These are phyloP conservation scores for Microcebus tavaratra DNA, from an alignment of 2,113 vertebrate species.

Conservation along the genomic window DNA sequence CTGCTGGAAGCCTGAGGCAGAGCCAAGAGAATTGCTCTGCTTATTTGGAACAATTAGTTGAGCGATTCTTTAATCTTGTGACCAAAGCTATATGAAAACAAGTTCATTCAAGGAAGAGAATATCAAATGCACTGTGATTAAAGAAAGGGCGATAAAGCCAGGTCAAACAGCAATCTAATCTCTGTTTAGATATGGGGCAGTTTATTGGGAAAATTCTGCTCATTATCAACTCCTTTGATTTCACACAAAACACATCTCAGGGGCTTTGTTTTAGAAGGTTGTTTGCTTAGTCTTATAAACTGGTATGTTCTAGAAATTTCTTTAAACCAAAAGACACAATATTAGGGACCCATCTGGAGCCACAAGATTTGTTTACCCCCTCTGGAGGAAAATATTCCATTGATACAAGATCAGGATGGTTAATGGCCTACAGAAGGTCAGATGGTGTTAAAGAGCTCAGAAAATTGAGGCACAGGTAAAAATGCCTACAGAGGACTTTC, in stretches of 20 bases:
- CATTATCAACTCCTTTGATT: slow-evolving; percentile 43
- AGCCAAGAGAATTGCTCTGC: slow-evolving; percentile 11
- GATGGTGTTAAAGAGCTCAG: background rate
- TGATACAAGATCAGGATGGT: background rate
- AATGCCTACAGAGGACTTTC: background rate
- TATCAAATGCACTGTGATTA: slow-evolving; percentile 46
- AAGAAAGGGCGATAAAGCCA: background rate
- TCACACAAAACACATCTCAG: background rate
- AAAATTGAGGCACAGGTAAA: background rate
- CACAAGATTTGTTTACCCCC: background rate
- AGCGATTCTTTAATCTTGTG: slow-evolving; percentile 65
- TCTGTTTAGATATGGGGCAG: background rate
- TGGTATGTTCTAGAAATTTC: background rate
- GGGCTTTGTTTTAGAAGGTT: background rate
- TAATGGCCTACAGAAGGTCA: background rate
- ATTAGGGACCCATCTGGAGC: background rate
- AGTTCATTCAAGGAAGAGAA: slow-evolving; percentile 52
- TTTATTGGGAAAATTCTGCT: background rate
- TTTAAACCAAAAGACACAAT: background rate
- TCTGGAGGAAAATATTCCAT: background rate
- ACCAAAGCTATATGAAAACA: slow-evolving; percentile 30
- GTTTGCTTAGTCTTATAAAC: slow-evolving; percentile 5
- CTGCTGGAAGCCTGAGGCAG: background rate
- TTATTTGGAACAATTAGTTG: slow-evolving; percentile 59
- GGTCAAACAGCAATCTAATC: slow-evolving; percentile 56